Conservation (phyloP, 2,797 vertebrate genomes). For the Lates japonicus region DNA sequence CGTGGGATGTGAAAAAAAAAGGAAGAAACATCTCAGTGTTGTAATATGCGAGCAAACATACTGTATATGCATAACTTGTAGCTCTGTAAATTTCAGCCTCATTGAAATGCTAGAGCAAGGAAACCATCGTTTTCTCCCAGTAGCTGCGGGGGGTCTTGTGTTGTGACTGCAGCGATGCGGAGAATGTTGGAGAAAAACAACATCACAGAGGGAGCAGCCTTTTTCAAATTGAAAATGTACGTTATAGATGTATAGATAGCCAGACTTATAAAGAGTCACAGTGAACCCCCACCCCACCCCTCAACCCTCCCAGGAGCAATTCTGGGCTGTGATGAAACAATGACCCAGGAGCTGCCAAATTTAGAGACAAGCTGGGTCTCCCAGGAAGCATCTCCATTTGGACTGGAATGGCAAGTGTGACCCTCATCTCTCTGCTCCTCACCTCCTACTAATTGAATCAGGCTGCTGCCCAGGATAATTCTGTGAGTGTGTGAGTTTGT, state of each 20-base stretch:
- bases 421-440: constrained; percentile 83
- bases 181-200: constrained; percentile 22
- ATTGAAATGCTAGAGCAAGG: constrained; percentile 21
- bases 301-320: constrained; percentile 43
- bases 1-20: not conserved
- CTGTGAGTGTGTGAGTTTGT: constrained; percentile 24
- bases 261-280: constrained; percentile 45
- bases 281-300: constrained; percentile 26
- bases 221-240: constrained; percentile 65
- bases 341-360: constrained; percentile 83
- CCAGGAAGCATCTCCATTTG: constrained; percentile 80
- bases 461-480: constrained; percentile 77
- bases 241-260: constrained; percentile 68
- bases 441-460: constrained; percentile 87
- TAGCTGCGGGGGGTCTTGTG: constrained; percentile 44
- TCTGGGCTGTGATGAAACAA: constrained; percentile 74
- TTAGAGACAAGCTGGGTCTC: constrained; percentile 81
- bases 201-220: constrained; percentile 32
- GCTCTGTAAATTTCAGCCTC: constrained; percentile 11
- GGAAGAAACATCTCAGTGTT: not conserved
- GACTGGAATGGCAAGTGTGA: constrained; percentile 80
- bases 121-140: constrained; percentile 7
- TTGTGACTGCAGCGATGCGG: constrained; percentile 14
- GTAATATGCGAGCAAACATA: not conserved
- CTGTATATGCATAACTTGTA: not conserved